Conservation (phyloP, 2,888 invertebrate genomes). For the Isoperla grammatica region DNA sequence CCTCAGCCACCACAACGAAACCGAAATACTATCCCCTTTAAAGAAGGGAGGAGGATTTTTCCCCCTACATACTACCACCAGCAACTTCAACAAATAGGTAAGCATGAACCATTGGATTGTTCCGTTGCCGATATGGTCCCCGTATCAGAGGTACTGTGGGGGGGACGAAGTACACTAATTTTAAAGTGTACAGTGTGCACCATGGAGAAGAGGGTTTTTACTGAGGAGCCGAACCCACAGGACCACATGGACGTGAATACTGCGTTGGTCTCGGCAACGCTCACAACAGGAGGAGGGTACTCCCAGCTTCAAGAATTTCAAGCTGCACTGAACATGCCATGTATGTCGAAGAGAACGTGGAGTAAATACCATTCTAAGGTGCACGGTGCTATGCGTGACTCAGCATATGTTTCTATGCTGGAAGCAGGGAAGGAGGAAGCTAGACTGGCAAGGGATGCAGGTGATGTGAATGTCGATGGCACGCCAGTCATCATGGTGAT, state of each 20-base stretch:
- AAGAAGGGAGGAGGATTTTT: too few species aligned
- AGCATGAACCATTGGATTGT: not conserved
- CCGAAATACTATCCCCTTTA: too few species aligned
- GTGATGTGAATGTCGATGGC: conserved; percentile 32
- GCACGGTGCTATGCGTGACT: not conserved
- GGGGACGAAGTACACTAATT: conserved; percentile 6
- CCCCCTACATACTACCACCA: too few species aligned
- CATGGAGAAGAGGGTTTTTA: not conserved
- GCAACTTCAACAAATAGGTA: too few species aligned
- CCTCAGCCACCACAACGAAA: too few species aligned
- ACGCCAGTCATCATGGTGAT: conserved; percentile 34
- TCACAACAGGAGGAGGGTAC: conserved; percentile 17
- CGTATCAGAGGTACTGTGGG: not conserved
- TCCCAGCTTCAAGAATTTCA: conserved; percentile 11
- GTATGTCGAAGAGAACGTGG: conserved; percentile 4
- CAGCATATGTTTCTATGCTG: not conserved
- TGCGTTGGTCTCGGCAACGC: conserved; percentile 17
- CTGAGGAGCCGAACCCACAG: not conserved
- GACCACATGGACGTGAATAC: conserved; percentile 6
- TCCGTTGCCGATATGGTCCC: conserved; percentile 6
- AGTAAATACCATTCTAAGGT: conserved; percentile 7
- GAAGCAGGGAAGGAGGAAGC: conserved; percentile 21
- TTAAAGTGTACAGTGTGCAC: conserved; percentile 20
- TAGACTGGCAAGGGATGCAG: conserved; percentile 30
- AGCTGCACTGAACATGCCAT: conserved; percentile 20